Conservation (phyloP, 2,888 invertebrate species). For the Drosophila mulleri region DNA sequence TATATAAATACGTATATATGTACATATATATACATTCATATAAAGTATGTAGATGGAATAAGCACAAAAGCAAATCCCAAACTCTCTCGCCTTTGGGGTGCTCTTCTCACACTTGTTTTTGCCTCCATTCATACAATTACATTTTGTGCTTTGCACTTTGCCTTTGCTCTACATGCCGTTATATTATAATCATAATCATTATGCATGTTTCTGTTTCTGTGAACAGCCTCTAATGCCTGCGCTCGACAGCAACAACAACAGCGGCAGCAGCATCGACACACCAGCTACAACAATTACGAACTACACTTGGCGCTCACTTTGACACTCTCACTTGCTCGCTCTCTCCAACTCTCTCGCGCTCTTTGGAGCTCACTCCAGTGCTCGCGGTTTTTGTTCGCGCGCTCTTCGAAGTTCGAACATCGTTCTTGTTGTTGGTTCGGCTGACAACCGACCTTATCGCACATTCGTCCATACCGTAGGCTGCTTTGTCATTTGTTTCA, state of each 20-base stretch:
- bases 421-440: slow-evolving; percentile 28
- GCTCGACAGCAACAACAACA: slow-evolving; percentile 17
- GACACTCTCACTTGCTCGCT: background rate
- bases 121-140: slow-evolving; percentile 55
- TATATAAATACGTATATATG: slow-evolving; percentile 1
- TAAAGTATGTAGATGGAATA: slow-evolving; percentile 26
- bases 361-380: slow-evolving; percentile 33
- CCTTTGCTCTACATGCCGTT: slow-evolving; percentile 73
- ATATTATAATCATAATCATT: slow-evolving; percentile 66
- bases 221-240: slow-evolving; percentile 63
- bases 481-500: slow-evolving; percentile 31
- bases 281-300: slow-evolving; percentile 29
- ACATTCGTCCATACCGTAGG: slow-evolving; percentile 39
- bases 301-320: slow-evolving; percentile 39
- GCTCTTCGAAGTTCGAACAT: slow-evolving; percentile 29
- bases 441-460: slow-evolving; percentile 67
- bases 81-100: slow-evolving; percentile 30
- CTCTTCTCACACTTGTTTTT: slow-evolving; percentile 32
- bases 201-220: slow-evolving; percentile 57
- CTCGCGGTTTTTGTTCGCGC: slow-evolving; percentile 19
- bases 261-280: slow-evolving; percentile 6
- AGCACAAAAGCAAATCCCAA: slow-evolving; percentile 51
- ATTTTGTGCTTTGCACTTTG: slow-evolving; percentile 63
- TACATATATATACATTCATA: slow-evolving; percentile 1
- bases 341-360: background rate